These are phyloP conservation scores for Tineola bisselliella DNA, from an alignment of 2,888 invertebrate genomes.

Conservation along the genomic window DNA sequence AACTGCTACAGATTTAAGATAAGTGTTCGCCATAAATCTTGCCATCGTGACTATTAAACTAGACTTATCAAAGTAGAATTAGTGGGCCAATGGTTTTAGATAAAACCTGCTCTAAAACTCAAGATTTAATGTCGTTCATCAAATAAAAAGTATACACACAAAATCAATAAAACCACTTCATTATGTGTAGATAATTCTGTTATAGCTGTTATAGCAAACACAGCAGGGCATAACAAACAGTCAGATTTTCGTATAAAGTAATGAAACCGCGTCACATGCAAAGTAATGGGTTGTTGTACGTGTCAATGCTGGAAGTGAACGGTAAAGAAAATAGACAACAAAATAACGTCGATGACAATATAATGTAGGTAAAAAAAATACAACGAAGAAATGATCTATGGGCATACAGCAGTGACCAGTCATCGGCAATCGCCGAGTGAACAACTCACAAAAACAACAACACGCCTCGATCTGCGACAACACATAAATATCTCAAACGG, in stretches of 20 bases:
- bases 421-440: slow-evolving; percentile 24
- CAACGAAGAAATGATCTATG: slow-evolving; percentile 38
- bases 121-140: neutral
- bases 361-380: neutral
- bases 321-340: no score
- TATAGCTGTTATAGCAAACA: no score
- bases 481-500: slow-evolving; percentile 66
- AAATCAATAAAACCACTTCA: neutral
- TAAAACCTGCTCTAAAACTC: neutral
- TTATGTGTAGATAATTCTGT: neutral
- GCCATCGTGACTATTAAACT: slow-evolving; percentile 13
- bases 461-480: slow-evolving; percentile 46
- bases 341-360: neutral
- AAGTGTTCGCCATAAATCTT: slow-evolving; percentile 11
- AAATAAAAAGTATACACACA: neutral
- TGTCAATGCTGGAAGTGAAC: no score
- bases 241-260: no score
- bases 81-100: neutral
- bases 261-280: no score
- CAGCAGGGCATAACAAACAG: no score
- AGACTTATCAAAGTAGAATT: neutral
- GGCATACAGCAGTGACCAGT: slow-evolving; percentile 41
- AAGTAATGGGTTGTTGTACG: no score
- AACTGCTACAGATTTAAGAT: slow-evolving; percentile 15
- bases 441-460: slow-evolving; percentile 16